Percentiles rank a stretch among this genome's conserved stretches.
phyloP scores from a whole-genome alignment of 2,113 vertebrate species.

The Ctenomys sociabilis region DNA sequence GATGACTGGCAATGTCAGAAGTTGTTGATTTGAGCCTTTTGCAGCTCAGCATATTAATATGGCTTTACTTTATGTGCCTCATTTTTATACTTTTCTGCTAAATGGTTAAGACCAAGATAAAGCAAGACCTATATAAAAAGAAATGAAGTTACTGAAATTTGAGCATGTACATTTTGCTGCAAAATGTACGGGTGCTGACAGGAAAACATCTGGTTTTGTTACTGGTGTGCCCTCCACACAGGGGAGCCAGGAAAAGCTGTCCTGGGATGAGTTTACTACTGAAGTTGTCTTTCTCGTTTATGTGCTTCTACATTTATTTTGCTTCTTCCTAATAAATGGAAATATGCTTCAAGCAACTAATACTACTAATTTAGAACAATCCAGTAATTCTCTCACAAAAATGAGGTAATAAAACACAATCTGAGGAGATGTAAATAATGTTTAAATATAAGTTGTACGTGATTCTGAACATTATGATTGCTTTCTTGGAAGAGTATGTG shows the following conservation, averaged over 20 bases:
- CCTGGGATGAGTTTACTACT: background rate
- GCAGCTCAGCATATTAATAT: too few species aligned
- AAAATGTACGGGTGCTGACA: background rate
- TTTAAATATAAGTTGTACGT: constrained; percentile 8
- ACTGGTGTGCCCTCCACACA: background rate
- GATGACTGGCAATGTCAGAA: too few species aligned
- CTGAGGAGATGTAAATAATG: background rate
- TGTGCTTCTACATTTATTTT: constrained; percentile 24
- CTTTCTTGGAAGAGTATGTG: background rate
- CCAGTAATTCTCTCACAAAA: constrained; percentile 6
- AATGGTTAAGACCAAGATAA: too few species aligned
- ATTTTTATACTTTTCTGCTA: too few species aligned
- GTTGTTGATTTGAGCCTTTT: too few species aligned
- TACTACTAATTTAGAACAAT: background rate
- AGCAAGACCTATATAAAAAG: too few species aligned
- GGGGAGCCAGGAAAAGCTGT: background rate
- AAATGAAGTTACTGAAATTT: background rate
- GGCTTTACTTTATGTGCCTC: too few species aligned
- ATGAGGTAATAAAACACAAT: background rate
- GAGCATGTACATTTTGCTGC: background rate
- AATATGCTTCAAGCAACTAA: background rate
- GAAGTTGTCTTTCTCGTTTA: background rate
- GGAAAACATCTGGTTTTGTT: background rate
- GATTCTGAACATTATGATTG: constrained; percentile 13
- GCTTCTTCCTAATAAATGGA: background rate